Base-by-base conservation (phyloP, 2,888 invertebrate species). In the Lasioglossum leucozonium region DNA sequence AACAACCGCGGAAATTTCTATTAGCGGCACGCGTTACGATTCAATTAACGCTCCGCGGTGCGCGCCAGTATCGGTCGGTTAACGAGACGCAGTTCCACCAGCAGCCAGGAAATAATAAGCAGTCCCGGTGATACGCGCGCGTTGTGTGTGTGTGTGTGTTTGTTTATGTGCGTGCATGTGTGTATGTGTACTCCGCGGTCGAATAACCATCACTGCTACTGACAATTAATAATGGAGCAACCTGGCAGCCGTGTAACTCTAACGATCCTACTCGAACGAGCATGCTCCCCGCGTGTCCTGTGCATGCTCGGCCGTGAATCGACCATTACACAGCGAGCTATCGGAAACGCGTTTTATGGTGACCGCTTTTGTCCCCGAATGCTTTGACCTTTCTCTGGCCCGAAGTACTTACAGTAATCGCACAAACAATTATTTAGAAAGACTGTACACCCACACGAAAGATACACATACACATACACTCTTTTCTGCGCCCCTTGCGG, bases 181-280 rank as follows among this genome's bases (percentile, higher is more conserved):
- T 26, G 26, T 13, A 0, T 1, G 10, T 11, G n/a, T 72, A 44
- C 62, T 34, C 16, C 78, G 18, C 65, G 76, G n/a, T 67, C 76
- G 76, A 76, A 34, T 34, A 42, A 42, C 62, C 72, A 44, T 72
- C 78, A 16, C 47, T 73, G 77, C 77, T 40, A 73, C 72, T 73
- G 73, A 44, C 65, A 67, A 79, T 79, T 79, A 73, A 79, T 79
- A 79, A 79, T 62, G 47, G 65, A 26, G 47, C 47, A 79, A 73
- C 73, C n/a, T 26, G 47, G 47, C 73, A 67, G 47, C 58, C 72
- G 72, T 65, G 65, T 67, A 51, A 73, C 58, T 58, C 58, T 58
- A 47, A 30, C 72, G 72, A 72, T 47, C 72, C 34, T 30, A 18
- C 51, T 73, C 22, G 11, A 22, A 26, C 51, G n/a, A 37, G 47